Base-by-base conservation (phyloP, 2,797 vertebrate genomes). In the Muraenolepis orangiensis region DNA sequence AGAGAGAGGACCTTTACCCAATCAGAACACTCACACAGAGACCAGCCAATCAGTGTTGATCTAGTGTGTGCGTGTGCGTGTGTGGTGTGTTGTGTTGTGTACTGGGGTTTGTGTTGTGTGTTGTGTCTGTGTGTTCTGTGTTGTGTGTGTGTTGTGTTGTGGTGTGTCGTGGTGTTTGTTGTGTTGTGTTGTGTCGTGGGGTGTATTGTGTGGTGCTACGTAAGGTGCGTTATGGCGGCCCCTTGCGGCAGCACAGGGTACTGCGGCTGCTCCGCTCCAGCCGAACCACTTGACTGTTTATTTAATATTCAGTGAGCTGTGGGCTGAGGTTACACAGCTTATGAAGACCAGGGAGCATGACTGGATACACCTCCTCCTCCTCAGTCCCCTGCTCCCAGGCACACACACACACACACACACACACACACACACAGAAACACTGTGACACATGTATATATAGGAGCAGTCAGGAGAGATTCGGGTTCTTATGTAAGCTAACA, bases 301-400 rank as follows among this genome's bases (percentile, higher is more conserved):
- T 94, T 94, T 94, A 93, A 94, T 94, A 94, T 91, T 88, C 92
- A 94, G 92, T 94, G 92, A 94, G 93, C 93, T 94, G 93, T 93
- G 93, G 92, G 92, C 94, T 88, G 87, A 90, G 92, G 92, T 94
- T 92, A 94, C 93, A 91, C 93, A 93, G 93, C 92, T 93, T 94
- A 93, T 93, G 92, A 93, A 94, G 93, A 88, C 89, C 92, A 93
- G 89, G 87, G 90, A 90, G 91, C 91, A 89, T 93, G 92, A 93
- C 93, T 90, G 92, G 85, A 88, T 90, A 90, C 88, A 90, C 86
- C 87, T 23, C 51, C n/a, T 57, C 28, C 73, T 32, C 67, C 69
- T 16, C 71, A 72, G 70, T 74, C 70, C 69, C 30, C 36, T 73
- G 74, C 71, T 46, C 79, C 66, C 16, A 31, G 32, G 36, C 61